Evolutionary conservation across 2,888 invertebrate species (phyloP).

Genomic region (Ptychoptera contaminata): DNA sequence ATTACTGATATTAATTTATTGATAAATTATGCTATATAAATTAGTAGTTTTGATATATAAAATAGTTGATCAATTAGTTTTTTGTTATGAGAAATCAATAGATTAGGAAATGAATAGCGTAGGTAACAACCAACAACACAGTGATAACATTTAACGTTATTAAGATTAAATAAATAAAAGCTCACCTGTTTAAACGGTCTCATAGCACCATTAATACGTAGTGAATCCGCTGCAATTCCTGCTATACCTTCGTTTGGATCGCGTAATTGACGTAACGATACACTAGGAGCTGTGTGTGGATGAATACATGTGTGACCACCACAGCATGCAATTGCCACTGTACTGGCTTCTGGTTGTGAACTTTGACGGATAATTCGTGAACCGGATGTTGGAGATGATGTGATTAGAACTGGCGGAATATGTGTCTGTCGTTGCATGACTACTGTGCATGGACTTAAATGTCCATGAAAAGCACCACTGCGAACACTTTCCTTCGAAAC

Average conservation of each 20-base stretch:
- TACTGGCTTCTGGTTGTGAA: slow-evolving; percentile 31
- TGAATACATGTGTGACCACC: slow-evolving; percentile 46
- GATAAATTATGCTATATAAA: no score
- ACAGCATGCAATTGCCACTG: slow-evolving; percentile 31
- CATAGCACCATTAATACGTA: slow-evolving; percentile 92
- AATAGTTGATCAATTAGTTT: not conserved
- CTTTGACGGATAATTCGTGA: slow-evolving; percentile 63
- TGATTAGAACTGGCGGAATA: slow-evolving; percentile 55
- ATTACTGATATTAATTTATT: not conserved
- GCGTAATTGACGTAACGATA: slow-evolving; percentile 71
- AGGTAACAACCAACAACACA: not conserved
- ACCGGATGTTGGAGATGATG: slow-evolving; percentile 46
- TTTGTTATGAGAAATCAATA: not conserved
- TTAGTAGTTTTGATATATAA: not conserved
- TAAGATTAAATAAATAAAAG: no score
- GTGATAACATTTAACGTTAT: not conserved
- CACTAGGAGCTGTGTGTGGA: slow-evolving; percentile 56
- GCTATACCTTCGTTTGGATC: slow-evolving; percentile 72
- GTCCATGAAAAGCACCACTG: slow-evolving; percentile 24
- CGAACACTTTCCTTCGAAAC: slow-evolving; percentile 69
- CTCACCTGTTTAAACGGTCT: slow-evolving; percentile 89
- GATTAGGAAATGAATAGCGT: not conserved
- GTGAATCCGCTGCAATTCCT: slow-evolving; percentile 88
- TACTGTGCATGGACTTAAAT: slow-evolving; percentile 33
- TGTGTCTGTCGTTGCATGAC: slow-evolving; percentile 16